Percentiles rank a stretch among this genome's conserved stretches.
phyloP scores from a whole-genome alignment of 2,797 vertebrate species.

The Rhinatrema bivittatum region DNA sequence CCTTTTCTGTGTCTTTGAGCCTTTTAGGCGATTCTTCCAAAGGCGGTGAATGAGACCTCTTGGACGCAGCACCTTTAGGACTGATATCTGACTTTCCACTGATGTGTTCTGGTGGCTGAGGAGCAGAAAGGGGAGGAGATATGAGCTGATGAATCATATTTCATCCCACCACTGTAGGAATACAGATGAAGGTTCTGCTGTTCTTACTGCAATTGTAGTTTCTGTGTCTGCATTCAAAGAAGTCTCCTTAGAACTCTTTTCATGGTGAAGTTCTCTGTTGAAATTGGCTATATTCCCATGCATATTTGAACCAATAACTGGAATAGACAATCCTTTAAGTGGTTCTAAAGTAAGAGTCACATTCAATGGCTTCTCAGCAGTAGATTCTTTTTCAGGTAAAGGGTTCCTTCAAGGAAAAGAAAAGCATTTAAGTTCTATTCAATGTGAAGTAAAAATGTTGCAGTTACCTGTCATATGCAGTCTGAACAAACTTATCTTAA shows the following conservation, averaged over 20 bases:
- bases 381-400: conserved; percentile 16
- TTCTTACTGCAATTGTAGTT: conserved; percentile 35
- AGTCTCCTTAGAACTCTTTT: conserved; percentile 21
- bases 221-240: conserved; percentile 49
- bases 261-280: no score
- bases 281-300: conserved; percentile 15
- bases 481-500: no score
- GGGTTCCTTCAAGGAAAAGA: conserved; percentile 41
- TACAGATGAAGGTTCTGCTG: conserved; percentile 45
- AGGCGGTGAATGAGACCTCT: conserved; percentile 67
- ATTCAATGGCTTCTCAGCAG: conserved; percentile 20
- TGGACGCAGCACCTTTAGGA: conserved; percentile 59
- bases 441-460: neutral
- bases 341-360: conserved; percentile 27
- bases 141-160: conserved; percentile 44
- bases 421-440: no score
- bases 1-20: conserved; percentile 73
- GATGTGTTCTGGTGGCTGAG: conserved; percentile 36
- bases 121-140: conserved; percentile 23
- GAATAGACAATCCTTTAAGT: conserved; percentile 58
- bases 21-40: conserved; percentile 70
- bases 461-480: neutral
- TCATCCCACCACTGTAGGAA: conserved; percentile 63
- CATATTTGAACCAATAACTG: conserved; percentile 68
- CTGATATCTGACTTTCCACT: conserved; percentile 25